These are phyloP conservation scores for Helicolenus hilgendorfi DNA, from an alignment of 2,797 vertebrate species.

Conservation along the genomic window DNA sequence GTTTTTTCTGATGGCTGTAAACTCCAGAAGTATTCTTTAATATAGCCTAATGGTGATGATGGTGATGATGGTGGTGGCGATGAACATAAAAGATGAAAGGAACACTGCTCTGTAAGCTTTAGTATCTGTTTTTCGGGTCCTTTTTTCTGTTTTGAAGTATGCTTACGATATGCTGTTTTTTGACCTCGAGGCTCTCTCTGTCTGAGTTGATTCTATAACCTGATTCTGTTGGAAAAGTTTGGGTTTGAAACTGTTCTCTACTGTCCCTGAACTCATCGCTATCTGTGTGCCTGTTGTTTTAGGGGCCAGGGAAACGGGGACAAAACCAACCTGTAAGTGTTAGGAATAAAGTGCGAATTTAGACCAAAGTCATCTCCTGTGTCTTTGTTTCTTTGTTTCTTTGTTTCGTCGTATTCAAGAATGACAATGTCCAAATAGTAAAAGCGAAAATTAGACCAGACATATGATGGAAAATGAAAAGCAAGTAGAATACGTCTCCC, in stretches of 20 bases:
- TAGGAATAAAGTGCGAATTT: slow-evolving; percentile 93
- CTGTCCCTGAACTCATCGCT: slow-evolving; percentile 89
- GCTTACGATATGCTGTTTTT: slow-evolving; percentile 74
- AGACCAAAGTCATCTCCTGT: slow-evolving; percentile 83
- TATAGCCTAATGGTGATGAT: slow-evolving; percentile 52
- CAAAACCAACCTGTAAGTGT: slow-evolving; percentile 90
- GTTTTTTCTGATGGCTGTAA: slow-evolving; percentile 71
- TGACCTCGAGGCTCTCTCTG: slow-evolving; percentile 76
- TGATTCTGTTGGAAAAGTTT: slow-evolving; percentile 80
- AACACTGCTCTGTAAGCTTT: slow-evolving; percentile 72
- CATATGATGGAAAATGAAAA: neutral
- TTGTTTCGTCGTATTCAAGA: neutral
- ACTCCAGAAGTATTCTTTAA: slow-evolving; percentile 76
- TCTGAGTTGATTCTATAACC: slow-evolving; percentile 81
- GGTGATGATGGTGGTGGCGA: slow-evolving; percentile 29
- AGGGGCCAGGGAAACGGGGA: slow-evolving; percentile 79
- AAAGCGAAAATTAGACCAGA: neutral
- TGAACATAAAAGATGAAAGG: slow-evolving; percentile 55
- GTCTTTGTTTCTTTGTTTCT: slow-evolving; percentile 44
- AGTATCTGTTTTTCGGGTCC: slow-evolving; percentile 57
- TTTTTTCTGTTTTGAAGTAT: slow-evolving; percentile 69
- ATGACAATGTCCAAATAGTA: neutral
- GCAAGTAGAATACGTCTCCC: neutral
- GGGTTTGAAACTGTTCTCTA: slow-evolving; percentile 80
- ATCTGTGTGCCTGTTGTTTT: slow-evolving; percentile 92